Conservation (phyloP, 2,888 invertebrate species). For the Netelia inedita region DNA sequence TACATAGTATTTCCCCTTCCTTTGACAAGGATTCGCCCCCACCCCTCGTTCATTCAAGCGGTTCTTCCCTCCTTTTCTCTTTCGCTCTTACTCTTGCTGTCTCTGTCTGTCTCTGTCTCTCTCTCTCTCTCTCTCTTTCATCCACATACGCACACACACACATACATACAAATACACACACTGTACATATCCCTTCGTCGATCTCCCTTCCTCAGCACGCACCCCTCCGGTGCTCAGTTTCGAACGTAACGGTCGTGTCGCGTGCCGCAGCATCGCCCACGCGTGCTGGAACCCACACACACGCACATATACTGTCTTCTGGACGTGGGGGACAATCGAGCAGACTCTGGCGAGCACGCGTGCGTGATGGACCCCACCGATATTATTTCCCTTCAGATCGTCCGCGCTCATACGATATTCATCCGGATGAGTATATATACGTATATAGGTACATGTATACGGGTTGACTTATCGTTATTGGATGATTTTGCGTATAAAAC, state of each 20-base stretch:
- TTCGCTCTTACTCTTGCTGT: conserved; percentile 26
- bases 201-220: conserved; percentile 73
- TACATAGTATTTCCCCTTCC: conserved; percentile 12
- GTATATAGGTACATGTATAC: background rate
- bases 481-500: conserved; percentile 14
- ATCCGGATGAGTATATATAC: conserved; percentile 40
- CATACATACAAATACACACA: conserved; percentile 21
- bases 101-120: conserved; percentile 42
- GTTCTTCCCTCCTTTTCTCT: conserved; percentile 73
- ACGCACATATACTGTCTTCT: conserved; percentile 62
- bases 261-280: conserved; percentile 85
- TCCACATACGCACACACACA: conserved; percentile 7
- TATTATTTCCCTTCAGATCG: conserved; percentile 61
- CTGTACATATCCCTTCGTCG: conserved; percentile 72
- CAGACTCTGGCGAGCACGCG: conserved; percentile 67
- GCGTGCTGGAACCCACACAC: conserved; percentile 82
- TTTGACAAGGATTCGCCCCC: conserved; percentile 48
- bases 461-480: conserved; percentile 22
- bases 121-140: conserved; percentile 39
- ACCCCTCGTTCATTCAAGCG: conserved; percentile 73
- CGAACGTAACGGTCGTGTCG: conserved; percentile 85
- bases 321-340: conserved; percentile 66
- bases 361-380: conserved; percentile 69
- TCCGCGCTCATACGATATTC: conserved; percentile 49
- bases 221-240: conserved; percentile 77